Evolutionary conservation across 2,113 vertebrate species (phyloP), one percentile per base, ranked within the genome.

Genomic region (Siniperca knerii): DNA sequence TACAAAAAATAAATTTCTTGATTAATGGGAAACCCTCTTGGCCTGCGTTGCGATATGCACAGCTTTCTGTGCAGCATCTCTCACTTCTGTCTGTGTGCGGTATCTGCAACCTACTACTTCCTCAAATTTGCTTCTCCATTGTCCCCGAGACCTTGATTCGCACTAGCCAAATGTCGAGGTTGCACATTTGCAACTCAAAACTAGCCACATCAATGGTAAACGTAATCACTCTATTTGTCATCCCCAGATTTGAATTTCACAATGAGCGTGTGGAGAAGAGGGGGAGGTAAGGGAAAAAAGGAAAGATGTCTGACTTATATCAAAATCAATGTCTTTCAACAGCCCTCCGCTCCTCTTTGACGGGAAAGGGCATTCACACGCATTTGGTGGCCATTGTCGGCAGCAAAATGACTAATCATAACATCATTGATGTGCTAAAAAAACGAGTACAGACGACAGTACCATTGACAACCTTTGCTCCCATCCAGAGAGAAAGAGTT

Each of bases 401-500:
- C 88, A 77, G 92, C 85, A 94, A 95, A 95, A 94, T 89, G 94
- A 92, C 94, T 96, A 95, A 96, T 96, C 95, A 96, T 94, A 96
- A 94, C 93, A 94, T 95, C 94, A 95, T 95, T 95, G 95, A 94
- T 81, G 90, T 85, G 83, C 82, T 75, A 50, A 75, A 86, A 81
- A 77, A 76, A 60, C 75, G 82, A 90, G 87, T 85, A 92, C 86
- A 91, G 88, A 77, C 83, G 72, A 93, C 85, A 67, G 90, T 57
- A 88, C 87, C 91, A 94, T 93, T 93, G 94, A 93, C 95, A 96
- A 95, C 96, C 95, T 95, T 94, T 95, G 93, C 95, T 94, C 95
- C 95, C 91, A 92, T 93, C 91, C 88, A 92, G 77, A 90, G 92
- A 91, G 90, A 92, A 94, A 92, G 93, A 94, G 94, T 94, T 96